These are phyloP conservation scores for Stenolophus ochropezus DNA, from an alignment of 2,888 invertebrate genomes.

Conservation along the genomic window DNA sequence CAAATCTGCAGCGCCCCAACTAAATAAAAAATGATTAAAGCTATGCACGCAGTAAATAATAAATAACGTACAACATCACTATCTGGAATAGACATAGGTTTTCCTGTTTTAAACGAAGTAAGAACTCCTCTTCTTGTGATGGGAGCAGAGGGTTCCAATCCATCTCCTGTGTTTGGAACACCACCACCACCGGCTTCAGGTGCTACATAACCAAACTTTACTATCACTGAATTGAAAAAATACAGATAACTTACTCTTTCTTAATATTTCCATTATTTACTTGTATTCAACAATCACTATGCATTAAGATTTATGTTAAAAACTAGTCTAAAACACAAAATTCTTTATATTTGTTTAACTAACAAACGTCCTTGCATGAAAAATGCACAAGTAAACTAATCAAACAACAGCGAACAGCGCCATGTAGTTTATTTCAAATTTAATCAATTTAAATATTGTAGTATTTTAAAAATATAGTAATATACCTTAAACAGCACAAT, in stretches of 20 bases:
- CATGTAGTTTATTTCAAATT: too few species aligned
- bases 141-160: conserved; percentile 85
- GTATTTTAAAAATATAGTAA: too few species aligned
- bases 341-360: not conserved
- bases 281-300: not conserved
- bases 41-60: too few species aligned
- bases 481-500: too few species aligned
- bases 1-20: conserved; percentile 93
- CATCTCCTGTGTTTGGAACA: conserved; percentile 64
- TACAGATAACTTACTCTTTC: conserved; percentile 46
- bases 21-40: too few species aligned
- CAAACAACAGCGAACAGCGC: not conserved
- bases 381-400: not conserved
- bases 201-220: too few species aligned
- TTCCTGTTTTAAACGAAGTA: conserved; percentile 87
- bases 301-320: not conserved
- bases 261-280: conserved; percentile 30
- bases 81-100: conserved; percentile 90
- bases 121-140: conserved; percentile 87
- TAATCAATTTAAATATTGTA: too few species aligned
- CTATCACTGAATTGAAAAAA: not conserved
- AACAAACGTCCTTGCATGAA: not conserved
- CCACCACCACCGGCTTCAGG: conserved; percentile 59
- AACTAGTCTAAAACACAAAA: not conserved
- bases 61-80: conserved; percentile 86